These are phyloP conservation scores for Echinometra lucunter DNA, from an alignment of 53 echinoderm and acorn worm species.

Conservation along the genomic window DNA sequence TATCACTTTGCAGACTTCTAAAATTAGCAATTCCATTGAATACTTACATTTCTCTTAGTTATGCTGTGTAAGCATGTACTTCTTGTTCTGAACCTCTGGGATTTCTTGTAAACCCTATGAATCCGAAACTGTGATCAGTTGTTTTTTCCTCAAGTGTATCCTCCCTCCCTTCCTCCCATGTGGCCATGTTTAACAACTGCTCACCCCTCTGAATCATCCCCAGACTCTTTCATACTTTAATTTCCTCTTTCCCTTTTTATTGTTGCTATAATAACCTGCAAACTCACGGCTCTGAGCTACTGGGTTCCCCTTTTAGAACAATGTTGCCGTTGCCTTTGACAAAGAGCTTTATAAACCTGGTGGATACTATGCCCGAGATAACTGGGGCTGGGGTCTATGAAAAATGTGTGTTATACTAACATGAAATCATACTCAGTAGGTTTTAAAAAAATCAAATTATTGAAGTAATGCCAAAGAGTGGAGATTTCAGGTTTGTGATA, in stretches of 20 bases:
- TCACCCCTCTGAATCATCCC: neutral
- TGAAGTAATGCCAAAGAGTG: neutral
- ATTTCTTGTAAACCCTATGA: neutral
- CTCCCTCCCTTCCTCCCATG: neutral
- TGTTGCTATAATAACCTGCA: neutral
- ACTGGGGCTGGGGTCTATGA: too few relatives aligned
- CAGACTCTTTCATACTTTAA: neutral
- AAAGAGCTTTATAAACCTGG: neutral
- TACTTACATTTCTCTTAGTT: neutral
- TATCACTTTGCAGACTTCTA: neutral
- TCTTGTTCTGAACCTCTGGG: neutral
- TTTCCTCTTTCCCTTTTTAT: neutral
- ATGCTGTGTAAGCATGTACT: neutral
- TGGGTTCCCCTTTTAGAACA: constrained; percentile 1
- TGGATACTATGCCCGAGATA: too few relatives aligned
- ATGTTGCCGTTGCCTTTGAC: neutral
- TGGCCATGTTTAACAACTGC: neutral
- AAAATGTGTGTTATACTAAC: too few relatives aligned
- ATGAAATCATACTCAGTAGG: too few relatives aligned
- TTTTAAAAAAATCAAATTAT: neutral
- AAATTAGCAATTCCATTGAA: neutral
- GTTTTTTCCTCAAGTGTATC: neutral
- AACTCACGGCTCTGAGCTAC: neutral
- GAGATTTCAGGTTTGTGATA: neutral
- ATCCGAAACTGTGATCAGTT: neutral